Evolutionary conservation across 2,113 vertebrate species (phyloP).

Genomic region (Scomber scombrus): DNA sequence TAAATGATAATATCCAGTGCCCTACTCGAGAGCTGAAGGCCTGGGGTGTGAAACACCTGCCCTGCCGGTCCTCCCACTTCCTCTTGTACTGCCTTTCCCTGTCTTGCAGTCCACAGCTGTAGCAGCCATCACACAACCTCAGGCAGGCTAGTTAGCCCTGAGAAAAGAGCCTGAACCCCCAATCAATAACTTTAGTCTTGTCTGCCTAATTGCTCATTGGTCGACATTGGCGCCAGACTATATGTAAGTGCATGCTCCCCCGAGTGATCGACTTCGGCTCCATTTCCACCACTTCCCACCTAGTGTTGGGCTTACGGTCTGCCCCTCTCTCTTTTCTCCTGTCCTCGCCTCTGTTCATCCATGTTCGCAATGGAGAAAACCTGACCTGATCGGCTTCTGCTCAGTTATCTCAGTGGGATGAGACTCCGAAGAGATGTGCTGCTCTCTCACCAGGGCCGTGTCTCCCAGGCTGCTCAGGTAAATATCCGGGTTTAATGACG

Average conservation of each 20-base stretch:
- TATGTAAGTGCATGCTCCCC: slow-evolving; percentile 82
- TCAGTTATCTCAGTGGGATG: slow-evolving; percentile 78
- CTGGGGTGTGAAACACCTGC: slow-evolving; percentile 71
- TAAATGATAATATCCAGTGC: slow-evolving; percentile 74
- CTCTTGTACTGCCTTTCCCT: slow-evolving; percentile 39
- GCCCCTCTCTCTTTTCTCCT: slow-evolving; percentile 68
- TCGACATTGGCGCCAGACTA: slow-evolving; percentile 84
- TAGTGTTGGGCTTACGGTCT: slow-evolving; percentile 70
- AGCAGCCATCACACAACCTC: slow-evolving; percentile 81
- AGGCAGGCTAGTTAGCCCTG: slow-evolving; percentile 82
- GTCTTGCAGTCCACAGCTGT: slow-evolving; percentile 64
- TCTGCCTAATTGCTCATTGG: slow-evolving; percentile 91
- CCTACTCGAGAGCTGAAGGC: slow-evolving; percentile 63
- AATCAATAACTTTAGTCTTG: slow-evolving; percentile 88
- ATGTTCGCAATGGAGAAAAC: slow-evolving; percentile 74
- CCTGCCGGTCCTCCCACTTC: slow-evolving; percentile 56
- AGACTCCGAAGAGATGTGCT: slow-evolving; percentile 73
- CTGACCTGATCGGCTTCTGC: slow-evolving; percentile 60
- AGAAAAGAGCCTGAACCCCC: slow-evolving; percentile 75
- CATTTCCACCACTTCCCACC: slow-evolving; percentile 67
- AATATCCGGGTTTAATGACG: slow-evolving; percentile 76
- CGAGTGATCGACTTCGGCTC: slow-evolving; percentile 75
- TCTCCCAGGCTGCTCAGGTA: slow-evolving; percentile 84
- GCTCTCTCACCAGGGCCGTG: slow-evolving; percentile 78
- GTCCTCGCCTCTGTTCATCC: slow-evolving; percentile 75